These are phyloP conservation scores for Hermaeophaga mercurialis DNA, from an alignment of 2,888 invertebrate genomes.

Conservation along the genomic window DNA sequence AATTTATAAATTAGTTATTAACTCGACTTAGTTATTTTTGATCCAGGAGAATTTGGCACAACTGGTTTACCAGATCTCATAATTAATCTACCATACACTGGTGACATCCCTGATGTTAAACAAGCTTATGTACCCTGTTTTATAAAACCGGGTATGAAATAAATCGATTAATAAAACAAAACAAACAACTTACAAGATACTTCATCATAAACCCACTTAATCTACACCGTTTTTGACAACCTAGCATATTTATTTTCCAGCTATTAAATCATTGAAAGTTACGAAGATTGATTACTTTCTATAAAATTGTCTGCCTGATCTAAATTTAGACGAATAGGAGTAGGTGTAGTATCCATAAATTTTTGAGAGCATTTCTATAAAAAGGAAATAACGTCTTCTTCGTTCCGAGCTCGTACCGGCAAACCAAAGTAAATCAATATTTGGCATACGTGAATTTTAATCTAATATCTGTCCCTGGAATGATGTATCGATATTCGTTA, in stretches of 20 bases:
- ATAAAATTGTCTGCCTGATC: slow-evolving; percentile 5
- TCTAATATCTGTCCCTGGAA: too few species aligned
- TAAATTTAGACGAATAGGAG: slow-evolving; percentile 8
- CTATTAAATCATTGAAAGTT: slow-evolving; percentile 10
- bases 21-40: too few species aligned
- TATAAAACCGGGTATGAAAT: too few species aligned
- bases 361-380: slow-evolving; percentile 12
- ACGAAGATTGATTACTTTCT: slow-evolving; percentile 14
- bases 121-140: too few species aligned
- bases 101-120: too few species aligned
- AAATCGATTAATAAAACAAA: too few species aligned
- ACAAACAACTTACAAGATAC: background rate
- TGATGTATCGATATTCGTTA: too few species aligned
- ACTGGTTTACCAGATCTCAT: too few species aligned
- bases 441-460: background rate
- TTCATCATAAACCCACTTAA: background rate
- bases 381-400: background rate
- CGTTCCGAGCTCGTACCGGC: background rate
- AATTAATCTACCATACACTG: too few species aligned
- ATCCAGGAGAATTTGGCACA: too few species aligned
- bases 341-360: slow-evolving; percentile 4
- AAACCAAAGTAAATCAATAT: background rate
- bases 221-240: background rate
- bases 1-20: too few species aligned
- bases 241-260: background rate